Evolutionary conservation across 2,888 invertebrate species (phyloP).

Genomic region (Lithosia quadra): DNA sequence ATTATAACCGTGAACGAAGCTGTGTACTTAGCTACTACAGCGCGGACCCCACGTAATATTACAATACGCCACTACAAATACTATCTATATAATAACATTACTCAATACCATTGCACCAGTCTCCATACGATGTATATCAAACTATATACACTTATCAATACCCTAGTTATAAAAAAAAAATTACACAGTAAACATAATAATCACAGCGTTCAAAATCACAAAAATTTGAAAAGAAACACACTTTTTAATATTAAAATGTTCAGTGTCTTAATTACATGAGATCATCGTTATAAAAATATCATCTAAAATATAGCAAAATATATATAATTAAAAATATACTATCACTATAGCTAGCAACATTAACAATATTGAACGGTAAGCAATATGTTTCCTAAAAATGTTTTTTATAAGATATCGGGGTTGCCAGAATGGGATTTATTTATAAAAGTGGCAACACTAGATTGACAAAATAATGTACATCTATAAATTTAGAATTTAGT

Average conservation of each 20-base stretch:
- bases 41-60: constrained; percentile 36
- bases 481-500: constrained; percentile 7
- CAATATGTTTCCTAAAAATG: constrained; percentile 78
- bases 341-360: constrained; percentile 79
- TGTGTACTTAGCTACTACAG: constrained; percentile 46
- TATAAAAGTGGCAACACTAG: constrained; percentile 34
- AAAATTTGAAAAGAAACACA: constrained; percentile 52
- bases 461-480: constrained; percentile 3
- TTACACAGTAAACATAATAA: constrained; percentile 64
- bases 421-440: constrained; percentile 63
- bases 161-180: constrained; percentile 55
- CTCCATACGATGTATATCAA: constrained; percentile 67
- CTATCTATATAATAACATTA: constrained; percentile 45
- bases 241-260: constrained; percentile 48
- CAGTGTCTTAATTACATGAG: constrained; percentile 69
- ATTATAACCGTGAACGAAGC: constrained; percentile 61
- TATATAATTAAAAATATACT: constrained; percentile 70
- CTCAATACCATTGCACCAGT: constrained; percentile 68
- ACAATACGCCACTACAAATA: constrained; percentile 39
- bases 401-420: constrained; percentile 61
- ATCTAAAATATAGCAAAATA: constrained; percentile 79
- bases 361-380: constrained; percentile 83
- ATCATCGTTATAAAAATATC: constrained; percentile 78
- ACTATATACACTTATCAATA: constrained; percentile 54
- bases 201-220: constrained; percentile 79